phyloP scores from a whole-genome alignment of 1,140 invertebrate genomes.

The Zophobas morio region DNA sequence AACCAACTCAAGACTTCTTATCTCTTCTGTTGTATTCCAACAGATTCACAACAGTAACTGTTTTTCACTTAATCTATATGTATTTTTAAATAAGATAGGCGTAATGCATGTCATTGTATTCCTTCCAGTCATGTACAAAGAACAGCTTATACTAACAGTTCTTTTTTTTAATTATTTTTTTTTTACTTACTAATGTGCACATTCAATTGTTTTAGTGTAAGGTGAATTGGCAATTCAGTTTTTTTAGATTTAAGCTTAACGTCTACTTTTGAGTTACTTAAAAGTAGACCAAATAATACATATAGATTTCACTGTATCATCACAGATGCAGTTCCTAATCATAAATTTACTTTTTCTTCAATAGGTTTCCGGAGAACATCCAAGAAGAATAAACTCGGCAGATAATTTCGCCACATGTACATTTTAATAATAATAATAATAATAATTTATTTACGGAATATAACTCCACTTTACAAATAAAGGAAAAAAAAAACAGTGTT shows the following conservation, averaged over 20 bases:
- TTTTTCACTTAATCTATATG: constrained; percentile 37
- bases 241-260: constrained; percentile 21
- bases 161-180: not conserved
- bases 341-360: constrained; percentile 18
- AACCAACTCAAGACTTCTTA: constrained; percentile 35
- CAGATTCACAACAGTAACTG: constrained; percentile 26
- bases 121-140: constrained; percentile 26
- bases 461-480: no score
- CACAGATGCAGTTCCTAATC: constrained; percentile 4
- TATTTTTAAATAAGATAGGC: constrained; percentile 22
- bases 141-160: constrained; percentile 33
- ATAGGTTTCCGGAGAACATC: constrained; percentile 17
- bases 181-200: constrained; percentile 30
- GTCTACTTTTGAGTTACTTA: constrained; percentile 14
- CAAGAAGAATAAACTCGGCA: not conserved
- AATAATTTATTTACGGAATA: no score
- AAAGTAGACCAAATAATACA: constrained; percentile 24
- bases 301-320: constrained; percentile 27
- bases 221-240: constrained; percentile 29
- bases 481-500: no score
- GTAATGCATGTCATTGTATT: constrained; percentile 36
- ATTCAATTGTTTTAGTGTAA: constrained; percentile 34
- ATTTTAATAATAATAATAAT: no score
- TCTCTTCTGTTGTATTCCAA: constrained; percentile 18
- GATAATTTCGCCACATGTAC: not conserved